These are phyloP conservation scores for Mesembrinibis cayennensis DNA, from an alignment of 2,113 vertebrate species.

Conservation along the genomic window DNA sequence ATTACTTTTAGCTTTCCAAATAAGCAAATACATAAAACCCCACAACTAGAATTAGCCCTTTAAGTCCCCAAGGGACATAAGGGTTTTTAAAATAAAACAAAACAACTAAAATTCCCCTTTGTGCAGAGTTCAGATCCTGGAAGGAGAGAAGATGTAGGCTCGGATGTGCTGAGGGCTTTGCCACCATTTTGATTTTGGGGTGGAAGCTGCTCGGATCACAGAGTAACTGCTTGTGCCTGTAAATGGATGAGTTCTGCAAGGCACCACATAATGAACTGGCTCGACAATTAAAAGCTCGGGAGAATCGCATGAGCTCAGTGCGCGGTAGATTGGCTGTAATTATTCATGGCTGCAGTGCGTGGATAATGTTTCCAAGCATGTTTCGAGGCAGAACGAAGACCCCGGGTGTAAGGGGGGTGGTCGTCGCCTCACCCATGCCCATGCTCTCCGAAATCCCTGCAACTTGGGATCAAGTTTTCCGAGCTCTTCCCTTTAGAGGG, in stretches of 20 bases:
- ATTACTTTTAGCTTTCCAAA: background rate
- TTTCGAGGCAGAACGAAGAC: background rate
- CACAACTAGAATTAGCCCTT: background rate
- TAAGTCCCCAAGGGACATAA: background rate
- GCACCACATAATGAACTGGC: background rate
- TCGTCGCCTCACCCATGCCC: accelerated
- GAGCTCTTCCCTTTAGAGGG: conserved; percentile 55
- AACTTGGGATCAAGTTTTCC: background rate
- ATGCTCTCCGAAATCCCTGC: background rate
- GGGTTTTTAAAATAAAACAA: background rate
- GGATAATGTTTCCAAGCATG: background rate
- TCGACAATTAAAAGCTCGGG: background rate
- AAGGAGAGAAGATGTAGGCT: background rate
- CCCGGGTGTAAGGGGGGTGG: background rate
- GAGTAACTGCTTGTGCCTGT: background rate
- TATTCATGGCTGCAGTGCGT: background rate
- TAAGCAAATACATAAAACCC: background rate
- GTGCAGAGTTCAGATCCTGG: background rate
- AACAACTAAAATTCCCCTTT: background rate
- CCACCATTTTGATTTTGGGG: background rate
- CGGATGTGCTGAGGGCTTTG: background rate
- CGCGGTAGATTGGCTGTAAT: background rate
- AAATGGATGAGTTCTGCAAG: background rate
- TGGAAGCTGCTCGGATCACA: background rate
- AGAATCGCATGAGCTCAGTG: background rate